Percentiles rank a stretch among this genome's conserved stretches.
phyloP scores from a whole-genome alignment of 1,140 invertebrate genomes.

The Drosophila micromelanica region DNA sequence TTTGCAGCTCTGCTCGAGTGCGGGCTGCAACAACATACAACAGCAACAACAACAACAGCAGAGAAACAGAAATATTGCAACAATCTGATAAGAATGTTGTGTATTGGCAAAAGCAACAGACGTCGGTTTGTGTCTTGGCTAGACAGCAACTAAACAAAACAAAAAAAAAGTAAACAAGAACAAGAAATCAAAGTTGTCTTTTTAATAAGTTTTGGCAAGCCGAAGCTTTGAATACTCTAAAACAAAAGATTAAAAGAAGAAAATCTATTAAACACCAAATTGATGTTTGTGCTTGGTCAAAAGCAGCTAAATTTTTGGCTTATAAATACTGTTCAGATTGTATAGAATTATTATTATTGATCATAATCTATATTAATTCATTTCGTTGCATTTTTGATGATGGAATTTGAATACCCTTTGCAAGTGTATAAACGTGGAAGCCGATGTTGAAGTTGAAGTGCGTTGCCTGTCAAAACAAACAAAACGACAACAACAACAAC shows the following conservation, averaged over 20 bases:
- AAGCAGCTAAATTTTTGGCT: too few species aligned
- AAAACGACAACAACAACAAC: constrained; percentile 51
- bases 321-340: too few species aligned
- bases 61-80: constrained; percentile 72
- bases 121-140: constrained; percentile 61
- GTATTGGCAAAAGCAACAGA: constrained; percentile 42
- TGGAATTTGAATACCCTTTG: not conserved
- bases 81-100: constrained; percentile 78
- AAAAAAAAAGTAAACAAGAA: constrained; percentile 1
- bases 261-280: too few species aligned
- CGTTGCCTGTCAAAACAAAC: constrained; percentile 51
- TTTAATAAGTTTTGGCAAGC: too few species aligned
- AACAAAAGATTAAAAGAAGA: too few species aligned
- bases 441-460: constrained; percentile 36
- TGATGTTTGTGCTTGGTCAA: too few species aligned
- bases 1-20: constrained; percentile 51
- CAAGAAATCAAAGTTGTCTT: constrained; percentile 10
- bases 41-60: constrained; percentile 35
- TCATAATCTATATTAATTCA: too few species aligned
- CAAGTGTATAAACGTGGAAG: constrained; percentile 25
- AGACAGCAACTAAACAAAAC: constrained; percentile 11
- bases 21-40: constrained; percentile 62
- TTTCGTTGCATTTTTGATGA: not conserved
- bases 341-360: too few species aligned
- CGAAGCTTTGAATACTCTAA: too few species aligned